Base-by-base conservation (phyloP, 2,888 invertebrate species). In the Brenthis daphne region DNA sequence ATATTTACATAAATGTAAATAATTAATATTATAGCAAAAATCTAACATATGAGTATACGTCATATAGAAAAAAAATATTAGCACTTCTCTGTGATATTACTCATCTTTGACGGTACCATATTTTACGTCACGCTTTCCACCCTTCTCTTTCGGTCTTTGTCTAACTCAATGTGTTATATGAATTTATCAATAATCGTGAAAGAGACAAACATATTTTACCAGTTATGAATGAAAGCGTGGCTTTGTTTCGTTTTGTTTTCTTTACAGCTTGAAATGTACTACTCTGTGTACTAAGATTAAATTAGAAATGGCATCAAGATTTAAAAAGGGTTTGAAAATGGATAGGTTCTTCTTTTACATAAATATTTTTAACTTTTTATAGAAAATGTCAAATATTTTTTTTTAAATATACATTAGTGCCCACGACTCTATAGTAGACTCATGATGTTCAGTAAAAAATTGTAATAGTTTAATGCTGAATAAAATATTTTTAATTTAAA, bases 91-190 rank as follows among this genome's bases (percentile, higher is more conserved):
- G 11, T 43, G 8, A 50, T 37, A 53, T 20, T 20, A 57, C 57
- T 57, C 33, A 51, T 65, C 70, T 71, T 65, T 71, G 68, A 13
- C 57, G 5, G 33, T 55, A 51, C 65, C 61, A 71, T 68, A 68
- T 68, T 68, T 64, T 56, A 56, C 55, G 82, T 82, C 77, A 80
- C 77, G 76, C 74, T 79, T 81, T 74, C 73, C 74, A 75, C 73
- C 77, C 81, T 73, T 69, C 61, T 78, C 73, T 71, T 67, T 55
- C 75, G 67, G 55, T 82, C 84, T 68, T 73, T 14, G 16, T 85
- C 76, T 33, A 56, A 33, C 79, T 0, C 64, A 71, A 48, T 29
- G 64, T 48, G 37, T 47, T 65, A 47, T 58, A 43, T 20, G 67
- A 74, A 68, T 74, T 57, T 14, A 14, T 61, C 61, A 57, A 65